A percentile compares a stretch with the other conserved stretches of the same genome.
phyloP scores from a whole-genome alignment of 2,113 vertebrate genomes.

The Eudyptes chrysolophus region DNA sequence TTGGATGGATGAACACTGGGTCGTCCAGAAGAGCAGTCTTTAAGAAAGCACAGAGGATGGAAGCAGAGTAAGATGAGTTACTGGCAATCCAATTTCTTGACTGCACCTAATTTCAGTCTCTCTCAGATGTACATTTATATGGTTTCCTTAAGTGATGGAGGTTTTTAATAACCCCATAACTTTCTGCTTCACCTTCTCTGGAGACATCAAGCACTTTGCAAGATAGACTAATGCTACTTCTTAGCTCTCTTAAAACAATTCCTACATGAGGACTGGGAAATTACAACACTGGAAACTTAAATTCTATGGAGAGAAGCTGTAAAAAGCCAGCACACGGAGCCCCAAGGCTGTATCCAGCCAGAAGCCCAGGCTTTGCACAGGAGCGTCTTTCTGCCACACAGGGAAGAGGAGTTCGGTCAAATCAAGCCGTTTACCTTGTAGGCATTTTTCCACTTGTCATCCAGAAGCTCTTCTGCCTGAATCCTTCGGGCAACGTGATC shows the following conservation, averaged over 20 bases:
- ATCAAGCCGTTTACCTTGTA: slow-evolving; percentile 81
- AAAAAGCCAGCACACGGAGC: neutral
- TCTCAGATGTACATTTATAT: neutral
- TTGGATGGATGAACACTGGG: slow-evolving; percentile 94
- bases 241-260: neutral
- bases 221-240: neutral
- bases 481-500: slow-evolving; percentile 89
- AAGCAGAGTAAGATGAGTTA: neutral
- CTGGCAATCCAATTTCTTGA: neutral
- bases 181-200: neutral
- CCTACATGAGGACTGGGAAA: neutral
- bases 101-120: neutral
- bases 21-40: slow-evolving; percentile 92
- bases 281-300: neutral
- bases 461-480: slow-evolving; percentile 85
- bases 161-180: neutral
- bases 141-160: neutral
- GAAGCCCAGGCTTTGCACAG: neutral
- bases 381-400: neutral
- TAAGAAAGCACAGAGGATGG: neutral
- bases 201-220: neutral
- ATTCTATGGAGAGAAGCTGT: accelerated
- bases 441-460: slow-evolving; percentile 89
- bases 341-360: neutral
- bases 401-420: neutral